phyloP scores from a whole-genome alignment of 1,140 invertebrate species.

The Heliconius congener region DNA sequence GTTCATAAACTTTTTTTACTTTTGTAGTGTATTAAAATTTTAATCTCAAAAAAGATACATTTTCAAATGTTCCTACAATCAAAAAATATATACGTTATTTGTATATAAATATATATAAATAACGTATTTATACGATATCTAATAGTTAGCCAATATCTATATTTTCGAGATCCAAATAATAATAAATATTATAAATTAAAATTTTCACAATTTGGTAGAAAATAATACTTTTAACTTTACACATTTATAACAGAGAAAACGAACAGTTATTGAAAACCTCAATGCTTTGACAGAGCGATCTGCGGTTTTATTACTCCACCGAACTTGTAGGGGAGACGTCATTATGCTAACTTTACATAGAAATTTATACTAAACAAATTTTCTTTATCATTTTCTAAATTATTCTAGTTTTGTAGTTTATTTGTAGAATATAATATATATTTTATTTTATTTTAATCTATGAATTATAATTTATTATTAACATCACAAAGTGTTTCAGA shows the following conservation, averaged over 20 bases:
- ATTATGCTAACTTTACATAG: conserved; percentile 11
- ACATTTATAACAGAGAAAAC: conserved; percentile 8
- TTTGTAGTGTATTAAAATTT: too few relatives aligned
- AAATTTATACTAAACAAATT: not conserved
- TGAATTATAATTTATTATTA: not conserved
- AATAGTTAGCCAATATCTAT: too few relatives aligned
- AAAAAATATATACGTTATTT: too few relatives aligned
- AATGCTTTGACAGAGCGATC: conserved; percentile 19
- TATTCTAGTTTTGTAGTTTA: not conserved
- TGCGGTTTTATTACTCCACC: conserved; percentile 17
- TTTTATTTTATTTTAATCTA: too few relatives aligned
- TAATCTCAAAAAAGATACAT: too few relatives aligned
- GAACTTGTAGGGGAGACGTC: conserved; percentile 8
- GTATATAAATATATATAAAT: too few relatives aligned
- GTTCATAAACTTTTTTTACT: too few relatives aligned
- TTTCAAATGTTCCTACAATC: too few relatives aligned
- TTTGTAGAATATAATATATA: not conserved
- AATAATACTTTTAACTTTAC: not conserved
- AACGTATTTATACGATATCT: too few relatives aligned
- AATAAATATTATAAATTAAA: too few relatives aligned
- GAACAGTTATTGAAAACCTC: conserved; percentile 24
- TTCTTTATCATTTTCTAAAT: not conserved
- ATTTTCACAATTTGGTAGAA: too few relatives aligned
- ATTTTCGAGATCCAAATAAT: not conserved
- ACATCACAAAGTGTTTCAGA: not conserved